A percentile compares a stretch with the other conserved stretches of the same genome.
These are phyloP conservation scores for Naja naja DNA, from an alignment of 2,113 vertebrate genomes.

Conservation along the genomic window DNA sequence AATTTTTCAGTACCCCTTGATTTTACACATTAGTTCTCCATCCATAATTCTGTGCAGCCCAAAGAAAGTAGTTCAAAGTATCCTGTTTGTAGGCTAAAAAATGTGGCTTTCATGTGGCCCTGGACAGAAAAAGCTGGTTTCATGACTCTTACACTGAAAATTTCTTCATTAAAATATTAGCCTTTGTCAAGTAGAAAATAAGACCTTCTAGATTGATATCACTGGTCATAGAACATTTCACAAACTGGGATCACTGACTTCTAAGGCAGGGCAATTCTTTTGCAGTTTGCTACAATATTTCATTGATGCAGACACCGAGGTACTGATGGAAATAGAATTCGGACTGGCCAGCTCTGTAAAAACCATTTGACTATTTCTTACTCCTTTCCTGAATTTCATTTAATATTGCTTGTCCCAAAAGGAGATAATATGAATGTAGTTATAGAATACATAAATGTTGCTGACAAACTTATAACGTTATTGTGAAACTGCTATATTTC, in stretches of 20 bases:
- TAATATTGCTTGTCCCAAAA: background rate
- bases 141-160: background rate
- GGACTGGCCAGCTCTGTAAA: background rate
- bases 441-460: background rate
- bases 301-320: background rate
- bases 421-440: background rate
- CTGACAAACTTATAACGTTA: background rate
- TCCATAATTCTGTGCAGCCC: background rate
- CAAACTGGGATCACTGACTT: background rate
- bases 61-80: background rate
- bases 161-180: background rate
- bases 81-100: background rate
- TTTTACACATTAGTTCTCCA: background rate
- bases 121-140: background rate
- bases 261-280: background rate
- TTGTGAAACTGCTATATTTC: background rate
- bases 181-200: background rate
- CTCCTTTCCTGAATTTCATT: background rate
- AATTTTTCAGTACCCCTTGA: background rate
- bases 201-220: background rate
- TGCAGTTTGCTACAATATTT: background rate
- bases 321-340: background rate
- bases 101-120: background rate
- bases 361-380: background rate
- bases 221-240: background rate